Evolutionary conservation across 2,113 vertebrate species (phyloP).

Genomic region (Enhydra lutris): DNA sequence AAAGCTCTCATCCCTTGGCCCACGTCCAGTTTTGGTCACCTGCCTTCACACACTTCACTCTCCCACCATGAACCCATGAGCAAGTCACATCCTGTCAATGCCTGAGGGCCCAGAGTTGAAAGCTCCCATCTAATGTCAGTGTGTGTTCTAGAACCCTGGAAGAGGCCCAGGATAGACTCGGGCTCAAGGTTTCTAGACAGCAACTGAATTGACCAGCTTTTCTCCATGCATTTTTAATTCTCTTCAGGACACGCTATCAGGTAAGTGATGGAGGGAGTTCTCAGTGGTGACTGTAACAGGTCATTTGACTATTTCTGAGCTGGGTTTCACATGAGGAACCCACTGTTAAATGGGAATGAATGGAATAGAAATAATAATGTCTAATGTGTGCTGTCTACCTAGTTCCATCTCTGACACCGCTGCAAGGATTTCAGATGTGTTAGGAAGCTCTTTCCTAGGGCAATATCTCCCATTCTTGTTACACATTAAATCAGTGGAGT

Average conservation of each 20-base stretch:
- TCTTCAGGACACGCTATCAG: not conserved
- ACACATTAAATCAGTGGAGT: not conserved
- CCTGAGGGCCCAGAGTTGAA: not conserved
- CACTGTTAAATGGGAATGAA: not conserved
- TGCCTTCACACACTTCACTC: not conserved
- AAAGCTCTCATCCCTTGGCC: not conserved
- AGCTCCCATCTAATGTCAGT: not conserved
- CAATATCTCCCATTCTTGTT: not conserved
- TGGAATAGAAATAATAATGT: not conserved
- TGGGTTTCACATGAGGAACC: not conserved
- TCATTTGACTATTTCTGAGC: not conserved
- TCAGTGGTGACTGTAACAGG: fast-evolving
- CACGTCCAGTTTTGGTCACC: not conserved
- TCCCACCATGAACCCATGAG: not conserved
- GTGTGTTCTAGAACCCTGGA: not conserved
- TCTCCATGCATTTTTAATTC: not conserved
- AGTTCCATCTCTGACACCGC: not conserved
- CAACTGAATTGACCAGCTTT: not conserved
- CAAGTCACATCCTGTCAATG: not conserved
- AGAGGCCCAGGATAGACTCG: not conserved
- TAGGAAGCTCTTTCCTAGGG: not conserved
- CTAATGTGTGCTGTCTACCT: not conserved
- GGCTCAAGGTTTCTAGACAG: not conserved
- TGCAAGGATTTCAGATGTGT: not conserved
- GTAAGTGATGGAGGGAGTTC: not conserved